These are phyloP conservation scores for Ephydatia muelleri DNA, from an alignment of 37 sponge, comb jelly and placozoan genomes.

Conservation along the genomic window DNA sequence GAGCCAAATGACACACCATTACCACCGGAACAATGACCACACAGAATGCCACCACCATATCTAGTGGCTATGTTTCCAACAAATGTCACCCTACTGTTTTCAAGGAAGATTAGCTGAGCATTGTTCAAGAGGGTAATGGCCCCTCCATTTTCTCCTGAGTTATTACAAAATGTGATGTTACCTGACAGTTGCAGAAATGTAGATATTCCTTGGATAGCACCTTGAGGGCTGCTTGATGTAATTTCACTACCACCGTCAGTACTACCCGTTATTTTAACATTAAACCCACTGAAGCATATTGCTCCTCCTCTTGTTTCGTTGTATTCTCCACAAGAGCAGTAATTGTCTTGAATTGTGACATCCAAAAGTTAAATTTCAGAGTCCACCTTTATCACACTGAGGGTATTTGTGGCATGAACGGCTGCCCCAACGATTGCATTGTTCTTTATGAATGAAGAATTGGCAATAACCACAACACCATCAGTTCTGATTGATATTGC, in stretches of 20 bases:
- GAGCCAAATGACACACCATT: slow-evolving; percentile 51
- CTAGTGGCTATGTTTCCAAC: neutral
- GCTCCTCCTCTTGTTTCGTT: slow-evolving; percentile 17
- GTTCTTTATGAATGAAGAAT: slow-evolving; percentile 21
- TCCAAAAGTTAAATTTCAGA: too few relatives aligned
- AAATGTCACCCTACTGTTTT: slow-evolving; percentile 20
- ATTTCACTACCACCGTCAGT: slow-evolving; percentile 15
- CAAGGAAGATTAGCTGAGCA: slow-evolving; percentile 17
- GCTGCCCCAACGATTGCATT: too few relatives aligned
- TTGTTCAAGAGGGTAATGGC: slow-evolving; percentile 21
- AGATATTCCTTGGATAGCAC: slow-evolving; percentile 5
- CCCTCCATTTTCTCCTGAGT: too few relatives aligned
- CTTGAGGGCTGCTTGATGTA: slow-evolving; percentile 8
- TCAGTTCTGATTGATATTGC: too few relatives aligned
- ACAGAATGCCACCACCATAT: slow-evolving; percentile 30
- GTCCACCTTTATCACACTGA: too few relatives aligned
- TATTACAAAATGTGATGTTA: neutral
- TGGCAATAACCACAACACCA: slow-evolving; percentile 2
- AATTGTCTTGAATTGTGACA: too few relatives aligned
- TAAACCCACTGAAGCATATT: neutral
- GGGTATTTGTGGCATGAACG: too few relatives aligned
- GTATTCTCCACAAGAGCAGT: too few relatives aligned
- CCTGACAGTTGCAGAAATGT: slow-evolving; percentile 18
- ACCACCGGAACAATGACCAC: slow-evolving; percentile 27
- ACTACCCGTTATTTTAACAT: slow-evolving; percentile 26